Conservation (phyloP, 64 coral and sea anemone genomes). For the Dendrophyllia cribrosa region DNA sequence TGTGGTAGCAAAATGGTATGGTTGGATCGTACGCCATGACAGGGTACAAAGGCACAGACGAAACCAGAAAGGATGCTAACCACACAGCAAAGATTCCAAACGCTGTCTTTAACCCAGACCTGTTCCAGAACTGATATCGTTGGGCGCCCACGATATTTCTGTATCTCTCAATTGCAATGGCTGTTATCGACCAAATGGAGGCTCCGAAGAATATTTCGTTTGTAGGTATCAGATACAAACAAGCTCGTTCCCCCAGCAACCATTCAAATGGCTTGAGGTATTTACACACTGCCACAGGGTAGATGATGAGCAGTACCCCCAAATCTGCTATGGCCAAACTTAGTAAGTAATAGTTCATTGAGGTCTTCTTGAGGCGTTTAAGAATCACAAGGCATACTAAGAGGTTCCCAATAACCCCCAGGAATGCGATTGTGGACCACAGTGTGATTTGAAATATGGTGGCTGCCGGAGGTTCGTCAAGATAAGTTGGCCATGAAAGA, state of each 20-base stretch:
- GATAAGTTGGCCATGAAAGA: neutral
- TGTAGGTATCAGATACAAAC: conserved; percentile 41
- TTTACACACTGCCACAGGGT: conserved; percentile 6
- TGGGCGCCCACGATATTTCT: conserved; percentile 31
- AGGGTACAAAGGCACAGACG: conserved; percentile 45
- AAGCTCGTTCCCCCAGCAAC: conserved; percentile 10
- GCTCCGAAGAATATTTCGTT: conserved; percentile 61
- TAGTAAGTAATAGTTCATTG: conserved; percentile 45
- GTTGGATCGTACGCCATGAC: neutral
- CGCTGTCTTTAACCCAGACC: conserved; percentile 3
- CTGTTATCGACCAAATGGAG: conserved; percentile 64
- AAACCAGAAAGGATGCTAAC: conserved; percentile 50
- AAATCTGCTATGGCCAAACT: conserved; percentile 65
- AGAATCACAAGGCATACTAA: conserved; percentile 38
- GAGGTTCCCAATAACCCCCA: conserved; percentile 50
- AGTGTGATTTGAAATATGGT: conserved; percentile 18
- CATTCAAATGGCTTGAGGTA: neutral
- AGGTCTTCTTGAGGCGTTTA: conserved; percentile 16
- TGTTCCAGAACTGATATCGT: neutral
- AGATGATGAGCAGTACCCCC: conserved; percentile 40
- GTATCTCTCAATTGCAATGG: conserved; percentile 63
- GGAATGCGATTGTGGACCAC: conserved; percentile 3
- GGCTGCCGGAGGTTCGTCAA: neutral
- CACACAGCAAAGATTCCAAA: conserved; percentile 34
- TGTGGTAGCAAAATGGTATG: neutral